Evolutionary conservation across 2,888 invertebrate species (phyloP).

Genomic region (Serripes groenlandicus): DNA sequence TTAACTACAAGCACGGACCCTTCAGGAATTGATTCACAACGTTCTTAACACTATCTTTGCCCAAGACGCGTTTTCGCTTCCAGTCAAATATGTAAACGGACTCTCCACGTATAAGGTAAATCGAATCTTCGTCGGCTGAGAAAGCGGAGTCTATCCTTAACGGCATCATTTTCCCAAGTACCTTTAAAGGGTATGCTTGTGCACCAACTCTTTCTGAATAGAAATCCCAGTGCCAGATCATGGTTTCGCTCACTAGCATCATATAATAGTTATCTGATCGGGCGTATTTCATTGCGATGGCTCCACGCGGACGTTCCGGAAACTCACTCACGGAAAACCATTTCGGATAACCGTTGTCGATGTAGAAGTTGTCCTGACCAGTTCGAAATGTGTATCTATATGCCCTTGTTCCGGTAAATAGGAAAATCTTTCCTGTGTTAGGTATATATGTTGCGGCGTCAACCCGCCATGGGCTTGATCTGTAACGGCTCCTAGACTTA

Average conservation of each 20-base stretch:
- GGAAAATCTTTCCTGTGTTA: slow-evolving; percentile 22
- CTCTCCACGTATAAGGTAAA: slow-evolving; percentile 39
- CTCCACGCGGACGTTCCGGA: slow-evolving; percentile 61
- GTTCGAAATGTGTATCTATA: slow-evolving; percentile 38
- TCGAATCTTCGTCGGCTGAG: background rate
- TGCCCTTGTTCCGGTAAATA: slow-evolving; percentile 49
- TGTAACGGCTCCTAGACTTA: background rate
- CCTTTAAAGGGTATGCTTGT: slow-evolving; percentile 59
- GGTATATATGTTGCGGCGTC: slow-evolving; percentile 61
- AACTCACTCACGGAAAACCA: slow-evolving; percentile 60
- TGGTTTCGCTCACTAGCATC: slow-evolving; percentile 57
- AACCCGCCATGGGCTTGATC: slow-evolving; percentile 45
- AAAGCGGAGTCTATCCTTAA: slow-evolving; percentile 40
- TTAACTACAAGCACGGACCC: slow-evolving; percentile 34
- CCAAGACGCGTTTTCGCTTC: slow-evolving; percentile 28
- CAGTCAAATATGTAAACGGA: slow-evolving; percentile 45
- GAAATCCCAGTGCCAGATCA: slow-evolving; percentile 66
- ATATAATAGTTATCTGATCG: slow-evolving; percentile 47
- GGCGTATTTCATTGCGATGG: slow-evolving; percentile 54
- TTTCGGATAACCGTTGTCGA: slow-evolving; percentile 46
- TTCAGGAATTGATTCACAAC: slow-evolving; percentile 34
- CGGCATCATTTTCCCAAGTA: slow-evolving; percentile 59
- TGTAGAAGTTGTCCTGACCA: background rate
- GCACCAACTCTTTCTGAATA: slow-evolving; percentile 55
- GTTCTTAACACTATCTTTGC: background rate